Percentiles rank a stretch among this genome's conserved stretches.
These are phyloP conservation scores for Andrena minutula DNA, from an alignment of 2,888 invertebrate genomes.

Conservation along the genomic window DNA sequence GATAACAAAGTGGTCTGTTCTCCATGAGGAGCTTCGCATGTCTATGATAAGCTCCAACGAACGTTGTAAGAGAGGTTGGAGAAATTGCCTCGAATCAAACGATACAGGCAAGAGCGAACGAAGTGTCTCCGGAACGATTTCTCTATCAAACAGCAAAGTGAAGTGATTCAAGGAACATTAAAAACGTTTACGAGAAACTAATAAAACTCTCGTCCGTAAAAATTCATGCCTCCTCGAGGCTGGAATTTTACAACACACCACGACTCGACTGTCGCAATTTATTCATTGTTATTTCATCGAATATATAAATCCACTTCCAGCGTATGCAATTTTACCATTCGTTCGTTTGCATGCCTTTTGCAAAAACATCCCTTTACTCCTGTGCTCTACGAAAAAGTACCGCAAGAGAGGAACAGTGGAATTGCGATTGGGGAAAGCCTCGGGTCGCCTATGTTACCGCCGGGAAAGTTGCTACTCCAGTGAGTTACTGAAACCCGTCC, in stretches of 20 bases:
- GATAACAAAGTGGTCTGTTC: conserved; percentile 7
- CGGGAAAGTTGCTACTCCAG: background rate
- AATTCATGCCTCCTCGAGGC: too few relatives aligned
- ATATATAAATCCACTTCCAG: too few relatives aligned
- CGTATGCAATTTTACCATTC: too few relatives aligned
- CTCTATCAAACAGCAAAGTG: background rate
- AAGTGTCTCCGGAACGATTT: background rate
- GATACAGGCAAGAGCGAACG: background rate
- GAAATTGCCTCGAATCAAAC: conserved; percentile 14
- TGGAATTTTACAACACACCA: too few relatives aligned
- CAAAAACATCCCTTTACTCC: background rate
- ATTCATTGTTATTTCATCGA: too few relatives aligned
- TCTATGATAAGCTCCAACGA: background rate
- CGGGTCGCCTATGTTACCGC: background rate
- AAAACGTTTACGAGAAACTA: too few relatives aligned
- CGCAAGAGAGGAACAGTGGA: background rate
- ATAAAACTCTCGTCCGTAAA: too few relatives aligned
- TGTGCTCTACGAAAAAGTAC: background rate
- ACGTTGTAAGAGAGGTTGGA: conserved; percentile 19
- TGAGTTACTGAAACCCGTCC: background rate
- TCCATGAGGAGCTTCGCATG: conserved; percentile 5
- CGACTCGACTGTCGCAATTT: too few relatives aligned
- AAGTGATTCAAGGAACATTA: too few relatives aligned
- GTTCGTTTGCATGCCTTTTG: background rate
- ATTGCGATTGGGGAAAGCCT: background rate